Conservation (phyloP, 2,113 vertebrate genomes). For the Lepidothrix coronata region DNA sequence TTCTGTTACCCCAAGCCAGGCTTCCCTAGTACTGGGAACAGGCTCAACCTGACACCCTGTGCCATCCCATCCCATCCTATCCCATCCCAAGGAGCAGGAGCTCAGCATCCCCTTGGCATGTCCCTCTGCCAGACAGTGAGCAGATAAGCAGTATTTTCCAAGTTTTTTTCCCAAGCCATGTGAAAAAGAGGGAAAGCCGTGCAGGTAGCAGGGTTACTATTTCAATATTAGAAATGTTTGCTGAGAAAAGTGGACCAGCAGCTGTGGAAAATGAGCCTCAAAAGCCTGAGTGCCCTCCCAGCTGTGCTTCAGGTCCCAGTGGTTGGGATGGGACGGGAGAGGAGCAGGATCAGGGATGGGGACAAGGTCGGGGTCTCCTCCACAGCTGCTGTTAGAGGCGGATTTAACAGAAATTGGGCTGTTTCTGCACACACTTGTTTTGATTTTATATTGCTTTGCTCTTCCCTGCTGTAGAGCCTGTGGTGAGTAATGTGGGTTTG, state of each 20-base stretch:
- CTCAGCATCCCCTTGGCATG: neutral
- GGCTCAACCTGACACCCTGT: neutral
- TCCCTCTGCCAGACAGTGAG: neutral
- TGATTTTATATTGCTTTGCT: neutral
- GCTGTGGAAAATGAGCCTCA: neutral
- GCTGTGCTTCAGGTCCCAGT: accelerated
- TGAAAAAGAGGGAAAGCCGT: neutral
- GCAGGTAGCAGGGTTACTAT: accelerated
- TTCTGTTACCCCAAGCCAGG: neutral
- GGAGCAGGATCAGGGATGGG: neutral
- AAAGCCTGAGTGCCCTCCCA: neutral
- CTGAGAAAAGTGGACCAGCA: neutral
- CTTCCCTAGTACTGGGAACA: neutral
- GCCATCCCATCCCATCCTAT: neutral
- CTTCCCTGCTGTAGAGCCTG: neutral
- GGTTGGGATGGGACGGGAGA: accelerated
- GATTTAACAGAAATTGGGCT: neutral
- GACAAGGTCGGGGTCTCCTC: neutral
- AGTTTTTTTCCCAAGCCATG: accelerated
- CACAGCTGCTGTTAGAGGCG: neutral
- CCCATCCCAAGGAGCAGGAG: neutral
- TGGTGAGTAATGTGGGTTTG: neutral
- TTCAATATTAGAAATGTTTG: neutral
- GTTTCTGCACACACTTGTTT: neutral
- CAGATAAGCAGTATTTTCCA: neutral